Evolutionary conservation across 2,113 vertebrate species (phyloP).

Genomic region (Phylloscopus trochiloides): DNA sequence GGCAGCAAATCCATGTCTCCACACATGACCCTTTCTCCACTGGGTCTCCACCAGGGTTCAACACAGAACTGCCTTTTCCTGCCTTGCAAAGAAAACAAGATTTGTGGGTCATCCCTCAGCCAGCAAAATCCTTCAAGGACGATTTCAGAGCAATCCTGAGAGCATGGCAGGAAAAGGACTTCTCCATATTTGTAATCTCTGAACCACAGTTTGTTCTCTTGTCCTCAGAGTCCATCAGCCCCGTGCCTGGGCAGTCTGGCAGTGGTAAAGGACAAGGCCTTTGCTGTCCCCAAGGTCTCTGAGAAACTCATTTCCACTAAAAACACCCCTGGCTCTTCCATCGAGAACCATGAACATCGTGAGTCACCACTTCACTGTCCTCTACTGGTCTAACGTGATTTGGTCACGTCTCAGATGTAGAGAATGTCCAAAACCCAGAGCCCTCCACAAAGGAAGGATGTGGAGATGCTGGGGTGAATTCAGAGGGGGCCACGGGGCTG

Average conservation of each 20-base stretch:
- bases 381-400: too few relatives aligned
- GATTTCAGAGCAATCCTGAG: neutral
- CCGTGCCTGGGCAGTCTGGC: neutral
- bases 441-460: neutral
- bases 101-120: neutral
- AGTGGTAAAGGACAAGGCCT: neutral
- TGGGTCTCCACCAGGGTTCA: neutral
- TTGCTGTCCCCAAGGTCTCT: neutral
- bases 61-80: neutral
- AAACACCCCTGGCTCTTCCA: neutral
- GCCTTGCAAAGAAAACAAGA: neutral
- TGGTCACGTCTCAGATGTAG: fast-evolving
- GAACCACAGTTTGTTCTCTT: neutral
- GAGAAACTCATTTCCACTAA: neutral
- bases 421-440: neutral
- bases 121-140: neutral
- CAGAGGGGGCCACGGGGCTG: fast-evolving
- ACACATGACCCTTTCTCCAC: neutral
- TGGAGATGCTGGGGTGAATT: neutral
- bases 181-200: neutral
- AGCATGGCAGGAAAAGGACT: neutral
- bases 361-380: neutral
- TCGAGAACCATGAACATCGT: fast-evolving
- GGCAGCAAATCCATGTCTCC: neutral
- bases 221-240: too few relatives aligned